Conservation (phyloP, 30 jellyfish, hydroid and myxozoan genomes). For the Mastigias papua region DNA sequence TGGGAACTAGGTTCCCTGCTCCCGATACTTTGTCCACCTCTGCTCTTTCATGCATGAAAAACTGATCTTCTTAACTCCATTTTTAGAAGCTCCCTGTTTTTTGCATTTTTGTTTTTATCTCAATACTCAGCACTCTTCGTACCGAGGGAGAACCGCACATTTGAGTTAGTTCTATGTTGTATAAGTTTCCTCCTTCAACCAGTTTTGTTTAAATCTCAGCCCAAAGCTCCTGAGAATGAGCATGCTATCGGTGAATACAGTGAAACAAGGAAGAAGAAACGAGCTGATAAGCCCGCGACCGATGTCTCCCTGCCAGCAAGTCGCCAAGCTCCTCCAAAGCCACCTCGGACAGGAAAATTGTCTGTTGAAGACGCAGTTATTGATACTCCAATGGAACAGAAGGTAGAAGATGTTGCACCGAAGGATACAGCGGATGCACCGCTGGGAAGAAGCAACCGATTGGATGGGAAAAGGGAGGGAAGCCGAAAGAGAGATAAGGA, state of each 20-base stretch:
- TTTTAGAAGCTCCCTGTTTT: too few species aligned
- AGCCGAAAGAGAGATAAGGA: not conserved
- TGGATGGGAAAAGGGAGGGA: not conserved
- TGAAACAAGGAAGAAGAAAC: slow-evolving; percentile 56
- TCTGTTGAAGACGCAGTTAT: not conserved
- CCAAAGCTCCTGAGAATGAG: slow-evolving; percentile 15
- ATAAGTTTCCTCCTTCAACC: too few species aligned
- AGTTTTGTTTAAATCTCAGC: not conserved
- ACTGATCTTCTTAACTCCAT: too few species aligned
- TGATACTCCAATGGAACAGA: not conserved
- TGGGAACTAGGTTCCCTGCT: too few species aligned
- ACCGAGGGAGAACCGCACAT: too few species aligned
- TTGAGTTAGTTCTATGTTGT: too few species aligned
- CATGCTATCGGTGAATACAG: not conserved
- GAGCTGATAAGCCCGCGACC: slow-evolving; percentile 40
- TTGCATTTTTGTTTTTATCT: too few species aligned
- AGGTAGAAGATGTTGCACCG: not conserved
- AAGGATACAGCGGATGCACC: not conserved
- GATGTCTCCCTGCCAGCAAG: slow-evolving; percentile 32
- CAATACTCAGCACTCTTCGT: too few species aligned
- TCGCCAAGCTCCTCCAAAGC: slow-evolving; percentile 64
- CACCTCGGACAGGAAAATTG: slow-evolving; percentile 52
- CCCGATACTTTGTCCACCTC: too few species aligned
- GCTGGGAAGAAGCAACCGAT: not conserved
- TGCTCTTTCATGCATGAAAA: too few species aligned